Evolutionary conservation across 1,140 invertebrate species (phyloP).

Genomic region (Pentalonia nigronervosa): DNA sequence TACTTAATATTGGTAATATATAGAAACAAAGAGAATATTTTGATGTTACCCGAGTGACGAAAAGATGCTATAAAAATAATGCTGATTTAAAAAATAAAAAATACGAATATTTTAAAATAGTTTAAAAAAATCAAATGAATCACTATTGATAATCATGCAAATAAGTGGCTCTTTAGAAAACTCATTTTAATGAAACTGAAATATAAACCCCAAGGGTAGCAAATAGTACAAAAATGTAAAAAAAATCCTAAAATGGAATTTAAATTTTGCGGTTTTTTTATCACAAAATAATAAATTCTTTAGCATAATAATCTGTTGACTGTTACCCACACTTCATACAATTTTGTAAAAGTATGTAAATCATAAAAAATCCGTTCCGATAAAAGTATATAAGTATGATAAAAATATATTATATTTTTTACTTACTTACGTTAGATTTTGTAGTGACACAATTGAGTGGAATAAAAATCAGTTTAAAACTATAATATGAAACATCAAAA

Average conservation of each 20-base stretch:
- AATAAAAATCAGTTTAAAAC: background rate
- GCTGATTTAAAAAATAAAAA: background rate
- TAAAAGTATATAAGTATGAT: background rate
- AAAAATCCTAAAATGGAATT: background rate
- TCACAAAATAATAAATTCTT: background rate
- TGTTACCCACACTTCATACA: background rate
- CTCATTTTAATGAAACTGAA: too few species aligned
- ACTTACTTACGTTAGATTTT: background rate
- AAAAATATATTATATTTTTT: background rate
- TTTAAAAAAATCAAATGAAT: background rate
- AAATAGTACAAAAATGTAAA: background rate
- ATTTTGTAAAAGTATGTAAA: background rate
- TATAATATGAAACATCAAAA: background rate
- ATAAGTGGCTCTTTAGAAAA: background rate
- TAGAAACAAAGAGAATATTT: too few species aligned
- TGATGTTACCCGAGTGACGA: too few species aligned
- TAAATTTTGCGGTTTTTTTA: background rate
- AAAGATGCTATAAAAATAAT: background rate
- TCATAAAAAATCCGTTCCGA: background rate
- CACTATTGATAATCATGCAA: background rate
- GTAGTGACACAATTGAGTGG: background rate
- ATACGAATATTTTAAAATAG: background rate
- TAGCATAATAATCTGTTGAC: background rate
- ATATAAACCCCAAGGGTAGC: background rate
- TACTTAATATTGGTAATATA: background rate